phyloP scores from a whole-genome alignment of 2,113 vertebrate species.

The Dermatemys mawii region DNA sequence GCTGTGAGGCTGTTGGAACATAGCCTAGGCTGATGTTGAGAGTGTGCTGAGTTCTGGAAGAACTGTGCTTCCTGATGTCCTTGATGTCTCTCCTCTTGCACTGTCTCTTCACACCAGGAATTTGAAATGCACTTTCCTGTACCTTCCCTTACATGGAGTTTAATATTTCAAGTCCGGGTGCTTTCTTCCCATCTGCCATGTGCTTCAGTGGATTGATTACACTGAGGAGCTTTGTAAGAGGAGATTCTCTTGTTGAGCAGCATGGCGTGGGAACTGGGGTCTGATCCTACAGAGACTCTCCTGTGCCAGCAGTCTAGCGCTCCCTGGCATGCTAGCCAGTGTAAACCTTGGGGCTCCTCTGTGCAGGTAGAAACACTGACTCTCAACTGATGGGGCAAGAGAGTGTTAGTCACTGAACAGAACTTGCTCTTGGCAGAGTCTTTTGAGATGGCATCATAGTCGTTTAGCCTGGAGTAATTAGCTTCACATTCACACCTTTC shows the following conservation, averaged over 20 bases:
- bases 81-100: neutral
- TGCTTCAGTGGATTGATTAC: constrained; percentile 73
- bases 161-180: constrained; percentile 76
- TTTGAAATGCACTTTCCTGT: constrained; percentile 58
- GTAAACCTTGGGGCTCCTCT: neutral
- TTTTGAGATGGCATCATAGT: neutral
- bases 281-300: constrained; percentile 3
- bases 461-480: neutral
- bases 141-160: constrained; percentile 65
- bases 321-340: neutral
- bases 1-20: neutral
- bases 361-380: neutral
- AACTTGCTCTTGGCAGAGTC: neutral
- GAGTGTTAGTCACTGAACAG: neutral
- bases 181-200: constrained; percentile 61
- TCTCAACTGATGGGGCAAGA: neutral
- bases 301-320: neutral
- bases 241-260: constrained; percentile 42
- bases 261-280: constrained; percentile 36
- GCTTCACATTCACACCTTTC: neutral
- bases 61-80: neutral
- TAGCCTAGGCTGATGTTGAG: neutral
- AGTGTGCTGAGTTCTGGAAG: neutral
- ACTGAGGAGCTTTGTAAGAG: constrained; percentile 40
- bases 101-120: constrained; percentile 65